phyloP scores from a whole-genome alignment of 2,888 invertebrate genomes.

The Lepetodrilus schrolli region DNA sequence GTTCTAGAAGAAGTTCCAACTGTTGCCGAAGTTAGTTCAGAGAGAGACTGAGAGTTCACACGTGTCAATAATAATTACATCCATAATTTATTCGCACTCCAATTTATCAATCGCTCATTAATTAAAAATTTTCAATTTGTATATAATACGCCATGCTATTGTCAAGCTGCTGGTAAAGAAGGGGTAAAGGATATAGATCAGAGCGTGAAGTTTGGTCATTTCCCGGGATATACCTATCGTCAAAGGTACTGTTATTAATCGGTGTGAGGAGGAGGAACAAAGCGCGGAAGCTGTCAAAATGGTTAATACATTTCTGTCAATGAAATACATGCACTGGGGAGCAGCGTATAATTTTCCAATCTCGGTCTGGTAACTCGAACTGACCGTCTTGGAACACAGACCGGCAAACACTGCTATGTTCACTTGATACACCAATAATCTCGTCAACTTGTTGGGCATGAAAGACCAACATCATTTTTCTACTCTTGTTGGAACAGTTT shows the following conservation, averaged over 20 bases:
- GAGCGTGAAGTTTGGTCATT: background rate
- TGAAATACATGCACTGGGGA: background rate
- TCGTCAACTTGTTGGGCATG: slow-evolving; percentile 25
- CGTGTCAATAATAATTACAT: too few species aligned
- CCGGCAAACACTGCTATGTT: background rate
- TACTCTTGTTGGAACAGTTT: too few species aligned
- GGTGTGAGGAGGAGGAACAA: background rate
- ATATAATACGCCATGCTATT: too few species aligned
- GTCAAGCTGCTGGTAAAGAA: too few species aligned
- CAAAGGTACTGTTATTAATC: background rate
- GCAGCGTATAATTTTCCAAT: slow-evolving; percentile 11
- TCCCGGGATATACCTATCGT: too few species aligned
- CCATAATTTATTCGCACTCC: too few species aligned
- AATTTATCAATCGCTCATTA: too few species aligned
- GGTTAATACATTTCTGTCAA: slow-evolving; percentile 9
- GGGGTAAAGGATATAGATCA: background rate
- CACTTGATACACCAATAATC: slow-evolving; percentile 5
- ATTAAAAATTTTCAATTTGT: too few species aligned
- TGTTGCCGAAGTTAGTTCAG: too few species aligned
- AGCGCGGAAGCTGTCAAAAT: background rate
- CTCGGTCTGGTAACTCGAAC: background rate
- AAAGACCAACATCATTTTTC: too few species aligned
- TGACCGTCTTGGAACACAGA: background rate
- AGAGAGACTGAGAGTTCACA: too few species aligned
- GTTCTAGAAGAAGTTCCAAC: too few species aligned